A percentile compares a stretch with the other conserved stretches of the same genome.
Conservation (phyloP, 2,888 invertebrate genomes). For the Eristalis pertinax region DNA sequence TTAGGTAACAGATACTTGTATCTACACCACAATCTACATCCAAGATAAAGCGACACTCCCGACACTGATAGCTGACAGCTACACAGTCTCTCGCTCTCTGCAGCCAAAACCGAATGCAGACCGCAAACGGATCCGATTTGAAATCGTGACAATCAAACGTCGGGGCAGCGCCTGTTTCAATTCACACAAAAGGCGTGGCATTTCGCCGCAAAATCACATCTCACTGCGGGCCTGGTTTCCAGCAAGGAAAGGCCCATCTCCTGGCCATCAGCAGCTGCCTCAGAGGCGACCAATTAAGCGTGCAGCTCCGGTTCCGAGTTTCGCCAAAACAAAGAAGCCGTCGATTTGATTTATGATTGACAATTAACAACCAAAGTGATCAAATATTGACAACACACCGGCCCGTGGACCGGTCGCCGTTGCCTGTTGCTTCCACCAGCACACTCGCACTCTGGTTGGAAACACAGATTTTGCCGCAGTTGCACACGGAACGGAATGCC, state of each 20-base stretch:
- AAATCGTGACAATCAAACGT: neutral
- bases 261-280: neutral
- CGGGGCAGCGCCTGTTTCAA: neutral
- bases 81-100: neutral
- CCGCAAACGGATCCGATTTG: neutral
- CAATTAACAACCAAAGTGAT: slow-evolving; percentile 71
- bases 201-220: neutral
- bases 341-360: slow-evolving; percentile 70
- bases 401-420: slow-evolving; percentile 9
- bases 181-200: neutral
- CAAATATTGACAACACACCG: slow-evolving; percentile 62
- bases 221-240: neutral
- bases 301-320: slow-evolving; percentile 57
- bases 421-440: too few species aligned
- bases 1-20: neutral
- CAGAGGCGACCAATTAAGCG: slow-evolving; percentile 52
- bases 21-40: neutral
- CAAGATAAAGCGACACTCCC: neutral
- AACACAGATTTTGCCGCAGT: slow-evolving; percentile 65
- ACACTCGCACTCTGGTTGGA: neutral
- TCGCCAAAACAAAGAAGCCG: slow-evolving; percentile 67
- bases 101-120: neutral
- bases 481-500: slow-evolving; percentile 32
- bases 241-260: neutral
- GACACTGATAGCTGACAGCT: neutral